A percentile compares a stretch with the other conserved stretches of the same genome.
Conservation (phyloP, 2,888 invertebrate species). For the Cataglyphis albicans region DNA sequence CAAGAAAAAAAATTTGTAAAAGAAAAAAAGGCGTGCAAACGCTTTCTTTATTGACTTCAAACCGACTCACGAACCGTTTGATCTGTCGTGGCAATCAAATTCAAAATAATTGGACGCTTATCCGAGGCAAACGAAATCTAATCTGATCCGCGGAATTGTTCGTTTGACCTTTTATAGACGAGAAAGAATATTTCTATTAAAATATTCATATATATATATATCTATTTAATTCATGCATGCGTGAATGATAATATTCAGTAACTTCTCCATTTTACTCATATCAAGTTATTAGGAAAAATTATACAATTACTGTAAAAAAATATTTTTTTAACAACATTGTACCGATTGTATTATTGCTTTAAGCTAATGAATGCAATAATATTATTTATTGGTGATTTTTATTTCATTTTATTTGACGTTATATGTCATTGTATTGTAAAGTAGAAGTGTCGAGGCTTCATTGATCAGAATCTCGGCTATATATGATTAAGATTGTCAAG, state of each 20-base stretch:
- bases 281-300: neutral
- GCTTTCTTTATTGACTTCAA: slow-evolving; percentile 38
- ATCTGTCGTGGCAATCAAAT: slow-evolving; percentile 60
- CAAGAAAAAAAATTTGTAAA: neutral
- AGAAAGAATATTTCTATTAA: slow-evolving; percentile 54
- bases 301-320: neutral
- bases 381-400: neutral
- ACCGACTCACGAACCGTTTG: slow-evolving; percentile 37
- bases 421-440: neutral
- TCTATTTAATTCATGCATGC: neutral
- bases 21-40: slow-evolving; percentile 33
- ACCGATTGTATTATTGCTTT: neutral
- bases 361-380: neutral
- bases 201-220: neutral
- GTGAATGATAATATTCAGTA: neutral
- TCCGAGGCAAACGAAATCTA: slow-evolving; percentile 50
- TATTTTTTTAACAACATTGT: neutral
- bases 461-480: neutral
- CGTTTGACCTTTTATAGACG: slow-evolving; percentile 12
- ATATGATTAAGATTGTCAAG: neutral
- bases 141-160: slow-evolving; percentile 47
- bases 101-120: slow-evolving; percentile 60
- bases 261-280: neutral
- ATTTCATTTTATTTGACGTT: neutral
- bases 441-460: neutral